A percentile compares a stretch with the other conserved stretches of the same genome.
Evolutionary conservation across 2,797 vertebrate genomes (phyloP).

Genomic region (Austrolebias charrua): DNA sequence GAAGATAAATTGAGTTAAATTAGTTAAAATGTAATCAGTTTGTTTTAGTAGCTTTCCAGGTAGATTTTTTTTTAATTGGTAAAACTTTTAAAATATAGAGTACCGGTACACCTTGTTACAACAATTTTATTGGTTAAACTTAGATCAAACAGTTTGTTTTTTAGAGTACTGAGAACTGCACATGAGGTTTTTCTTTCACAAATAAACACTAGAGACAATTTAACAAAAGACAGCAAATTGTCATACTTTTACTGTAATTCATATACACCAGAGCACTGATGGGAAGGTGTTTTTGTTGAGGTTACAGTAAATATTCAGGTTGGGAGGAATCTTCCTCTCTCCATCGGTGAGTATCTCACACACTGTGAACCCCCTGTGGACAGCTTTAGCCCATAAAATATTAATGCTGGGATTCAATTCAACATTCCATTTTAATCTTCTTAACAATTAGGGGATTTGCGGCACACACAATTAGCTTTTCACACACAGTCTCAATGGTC

Average conservation of each 20-base stretch:
- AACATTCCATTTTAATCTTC: slow-evolving; percentile 72
- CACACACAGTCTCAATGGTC: slow-evolving; percentile 30
- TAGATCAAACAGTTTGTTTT: not conserved
- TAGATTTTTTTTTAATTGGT: too few relatives aligned
- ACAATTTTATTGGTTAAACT: not conserved
- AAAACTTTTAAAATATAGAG: not conserved
- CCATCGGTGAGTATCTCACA: slow-evolving; percentile 73
- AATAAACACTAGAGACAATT: not conserved
- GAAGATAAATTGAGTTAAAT: too few relatives aligned
- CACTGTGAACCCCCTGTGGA: slow-evolving; percentile 77
- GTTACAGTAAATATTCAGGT: slow-evolving; percentile 33
- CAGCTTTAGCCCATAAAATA: slow-evolving; percentile 81
- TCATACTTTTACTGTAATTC: not conserved
- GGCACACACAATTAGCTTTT: slow-evolving; percentile 50
- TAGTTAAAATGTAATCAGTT: too few relatives aligned
- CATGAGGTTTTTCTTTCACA: not conserved
- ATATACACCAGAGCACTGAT: slow-evolving; percentile 5
- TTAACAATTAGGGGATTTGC: slow-evolving; percentile 66
- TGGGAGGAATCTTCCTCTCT: slow-evolving; percentile 61
- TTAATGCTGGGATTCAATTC: slow-evolving; percentile 81
- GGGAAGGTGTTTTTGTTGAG: not conserved
- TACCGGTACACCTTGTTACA: not conserved
- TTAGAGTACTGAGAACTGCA: not conserved
- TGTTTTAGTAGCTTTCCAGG: too few relatives aligned
- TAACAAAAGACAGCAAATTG: not conserved